Percentiles rank a stretch among this genome's conserved stretches.
These are phyloP conservation scores for Calosoma granatense DNA, from an alignment of 1,140 invertebrate genomes.

Conservation along the genomic window DNA sequence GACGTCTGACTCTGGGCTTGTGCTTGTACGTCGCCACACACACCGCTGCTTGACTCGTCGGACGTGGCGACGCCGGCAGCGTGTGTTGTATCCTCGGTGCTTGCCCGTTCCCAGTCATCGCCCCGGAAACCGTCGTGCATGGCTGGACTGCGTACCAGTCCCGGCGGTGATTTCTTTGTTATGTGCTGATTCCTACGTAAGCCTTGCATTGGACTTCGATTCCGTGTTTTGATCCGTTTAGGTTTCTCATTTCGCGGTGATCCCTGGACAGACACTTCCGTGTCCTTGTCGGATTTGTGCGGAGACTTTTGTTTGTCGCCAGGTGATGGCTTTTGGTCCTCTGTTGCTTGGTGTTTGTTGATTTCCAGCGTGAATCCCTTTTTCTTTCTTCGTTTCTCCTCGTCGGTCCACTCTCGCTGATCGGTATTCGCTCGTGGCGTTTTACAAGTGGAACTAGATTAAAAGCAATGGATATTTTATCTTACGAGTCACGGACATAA, in stretches of 20 bases:
- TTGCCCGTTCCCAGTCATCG: conserved; percentile 33
- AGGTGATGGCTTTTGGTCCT: conserved; percentile 36
- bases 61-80: conserved; percentile 46
- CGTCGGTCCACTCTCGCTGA: conserved; percentile 43
- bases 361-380: conserved; percentile 61
- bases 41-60: conserved; percentile 54
- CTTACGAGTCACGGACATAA: no score
- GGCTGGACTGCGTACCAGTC: conserved; percentile 29
- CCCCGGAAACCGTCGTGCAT: conserved; percentile 32
- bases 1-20: conserved; percentile 27
- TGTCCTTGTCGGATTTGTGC: conserved; percentile 35
- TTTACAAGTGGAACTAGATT: conserved; percentile 23
- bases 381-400: conserved; percentile 51
- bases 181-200: conserved; percentile 25
- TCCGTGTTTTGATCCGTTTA: conserved; percentile 41
- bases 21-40: conserved; percentile 37
- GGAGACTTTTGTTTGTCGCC: conserved; percentile 28
- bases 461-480: no score
- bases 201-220: conserved; percentile 44
- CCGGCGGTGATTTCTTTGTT: conserved; percentile 22
- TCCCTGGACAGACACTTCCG: not conserved
- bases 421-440: conserved; percentile 17
- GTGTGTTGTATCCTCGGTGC: conserved; percentile 36
- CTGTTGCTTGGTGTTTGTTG: conserved; percentile 33
- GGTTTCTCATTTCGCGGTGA: conserved; percentile 18